Percentiles rank a stretch among this genome's conserved stretches.
Conservation (phyloP, 2,888 invertebrate genomes). For the Dastarcus helophoroides region DNA sequence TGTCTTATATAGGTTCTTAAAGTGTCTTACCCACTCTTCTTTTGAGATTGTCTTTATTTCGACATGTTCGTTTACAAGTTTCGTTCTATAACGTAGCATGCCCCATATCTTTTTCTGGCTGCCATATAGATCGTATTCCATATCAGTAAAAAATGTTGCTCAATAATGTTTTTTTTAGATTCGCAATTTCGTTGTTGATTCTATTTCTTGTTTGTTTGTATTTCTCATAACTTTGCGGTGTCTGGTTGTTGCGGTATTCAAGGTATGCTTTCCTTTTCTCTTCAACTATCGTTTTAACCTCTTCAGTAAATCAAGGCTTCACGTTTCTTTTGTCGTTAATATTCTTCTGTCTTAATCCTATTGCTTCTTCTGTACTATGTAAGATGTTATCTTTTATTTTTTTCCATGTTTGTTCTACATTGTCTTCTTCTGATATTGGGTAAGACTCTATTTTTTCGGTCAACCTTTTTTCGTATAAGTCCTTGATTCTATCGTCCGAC, state of each 20-base stretch:
- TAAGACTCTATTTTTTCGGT: constrained; percentile 5
- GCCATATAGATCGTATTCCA: constrained; percentile 5
- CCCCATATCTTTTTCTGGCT: constrained; percentile 1
- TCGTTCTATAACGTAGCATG: too few species aligned
- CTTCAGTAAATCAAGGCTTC: constrained; percentile 4
- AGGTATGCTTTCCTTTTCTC: constrained; percentile 6
- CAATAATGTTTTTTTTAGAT: constrained; percentile 5
- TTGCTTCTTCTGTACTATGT: constrained; percentile 4
- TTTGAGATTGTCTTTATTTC: too few species aligned
- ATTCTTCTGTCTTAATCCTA: constrained; percentile 5
- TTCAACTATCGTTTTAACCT: constrained; percentile 3
- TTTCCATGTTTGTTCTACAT: constrained; percentile 5
- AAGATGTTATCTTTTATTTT: constrained; percentile 6
- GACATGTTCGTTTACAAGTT: too few species aligned
- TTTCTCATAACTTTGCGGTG: constrained; percentile 2
- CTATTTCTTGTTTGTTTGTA: constrained; percentile 6
- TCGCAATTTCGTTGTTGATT: constrained; percentile 5
- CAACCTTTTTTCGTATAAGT: constrained; percentile 4
- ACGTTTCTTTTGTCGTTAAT: constrained; percentile 3
- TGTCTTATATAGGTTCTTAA: too few species aligned
- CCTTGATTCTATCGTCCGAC: constrained; percentile 5
- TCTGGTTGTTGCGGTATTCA: constrained; percentile 4
- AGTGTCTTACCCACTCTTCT: too few species aligned
- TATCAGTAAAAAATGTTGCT: constrained; percentile 3
- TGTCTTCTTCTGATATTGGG: constrained; percentile 6